Conservation (phyloP, 2,888 invertebrate genomes). For the Tiliacea citrago region DNA sequence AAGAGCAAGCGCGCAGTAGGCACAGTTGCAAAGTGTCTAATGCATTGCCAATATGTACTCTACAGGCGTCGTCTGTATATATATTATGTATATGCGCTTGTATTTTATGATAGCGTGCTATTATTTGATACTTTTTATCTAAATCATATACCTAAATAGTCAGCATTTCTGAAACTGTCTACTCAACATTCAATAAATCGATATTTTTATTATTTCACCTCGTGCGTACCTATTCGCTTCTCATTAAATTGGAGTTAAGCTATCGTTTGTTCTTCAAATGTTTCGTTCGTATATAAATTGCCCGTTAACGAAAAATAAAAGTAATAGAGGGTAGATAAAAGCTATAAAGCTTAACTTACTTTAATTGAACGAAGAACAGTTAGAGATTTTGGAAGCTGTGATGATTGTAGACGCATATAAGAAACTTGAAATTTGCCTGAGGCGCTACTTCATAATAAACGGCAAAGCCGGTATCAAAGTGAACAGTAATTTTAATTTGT, state of each 20-base stretch:
- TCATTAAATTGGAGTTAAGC: slow-evolving; percentile 57
- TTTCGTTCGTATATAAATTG: slow-evolving; percentile 51
- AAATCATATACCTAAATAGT: slow-evolving; percentile 9
- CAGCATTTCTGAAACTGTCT: background rate
- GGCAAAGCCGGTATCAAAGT: slow-evolving; percentile 17
- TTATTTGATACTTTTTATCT: background rate
- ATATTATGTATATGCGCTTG: background rate
- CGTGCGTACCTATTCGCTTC: slow-evolving; percentile 22
- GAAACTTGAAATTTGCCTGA: slow-evolving; percentile 68
- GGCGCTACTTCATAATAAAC: slow-evolving; percentile 40
- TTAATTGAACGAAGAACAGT: slow-evolving; percentile 74
- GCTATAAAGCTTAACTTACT: slow-evolving; percentile 69
- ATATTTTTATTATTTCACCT: slow-evolving; percentile 40
- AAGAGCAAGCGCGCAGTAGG: slow-evolving; percentile 70
- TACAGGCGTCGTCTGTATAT: background rate
- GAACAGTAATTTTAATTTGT: slow-evolving; percentile 17
- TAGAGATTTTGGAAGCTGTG: slow-evolving; percentile 70
- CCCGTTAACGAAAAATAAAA: slow-evolving; percentile 48
- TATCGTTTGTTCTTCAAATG: slow-evolving; percentile 51
- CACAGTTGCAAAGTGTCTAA: slow-evolving; percentile 65
- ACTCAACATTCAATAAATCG: slow-evolving; percentile 20
- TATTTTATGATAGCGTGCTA: background rate
- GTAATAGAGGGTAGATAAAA: slow-evolving; percentile 55
- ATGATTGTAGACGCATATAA: slow-evolving; percentile 74
- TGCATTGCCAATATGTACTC: slow-evolving; percentile 72